These are phyloP conservation scores for Lapara coniferarum DNA, from an alignment of 2,888 invertebrate genomes.

Conservation along the genomic window DNA sequence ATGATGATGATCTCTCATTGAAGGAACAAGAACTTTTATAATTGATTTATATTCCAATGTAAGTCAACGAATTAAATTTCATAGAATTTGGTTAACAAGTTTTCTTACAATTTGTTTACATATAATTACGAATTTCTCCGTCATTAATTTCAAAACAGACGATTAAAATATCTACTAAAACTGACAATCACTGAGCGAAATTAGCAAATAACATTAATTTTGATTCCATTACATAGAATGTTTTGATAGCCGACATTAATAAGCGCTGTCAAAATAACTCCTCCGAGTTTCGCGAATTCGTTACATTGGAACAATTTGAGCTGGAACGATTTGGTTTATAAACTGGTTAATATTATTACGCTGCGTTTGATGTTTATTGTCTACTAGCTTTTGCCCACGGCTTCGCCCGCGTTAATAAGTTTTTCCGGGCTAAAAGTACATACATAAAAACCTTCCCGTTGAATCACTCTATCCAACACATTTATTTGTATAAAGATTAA, in stretches of 20 bases:
- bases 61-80: not conserved
- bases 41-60: not conserved
- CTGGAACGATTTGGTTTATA: slow-evolving; percentile 11
- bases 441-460: too few species aligned
- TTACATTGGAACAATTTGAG: slow-evolving; percentile 29
- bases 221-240: slow-evolving; percentile 35
- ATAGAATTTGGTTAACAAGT: not conserved
- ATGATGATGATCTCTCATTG: not conserved
- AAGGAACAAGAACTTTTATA: too few species aligned
- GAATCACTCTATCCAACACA: too few species aligned
- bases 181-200: slow-evolving; percentile 28
- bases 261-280: slow-evolving; percentile 34
- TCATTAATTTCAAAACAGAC: slow-evolving; percentile 13
- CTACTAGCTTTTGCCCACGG: too few species aligned
- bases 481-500: too few species aligned
- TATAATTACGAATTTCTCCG: not conserved
- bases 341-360: slow-evolving; percentile 10
- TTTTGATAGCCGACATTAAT: slow-evolving; percentile 38
- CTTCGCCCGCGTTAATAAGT: too few species aligned
- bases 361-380: slow-evolving; percentile 17
- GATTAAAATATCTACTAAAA: slow-evolving; percentile 21
- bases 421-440: too few species aligned
- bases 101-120: not conserved
- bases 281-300: slow-evolving; percentile 31
- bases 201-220: slow-evolving; percentile 39